Evolutionary conservation across 2,797 vertebrate genomes (phyloP).

Genomic region (Cossypha caffra): DNA sequence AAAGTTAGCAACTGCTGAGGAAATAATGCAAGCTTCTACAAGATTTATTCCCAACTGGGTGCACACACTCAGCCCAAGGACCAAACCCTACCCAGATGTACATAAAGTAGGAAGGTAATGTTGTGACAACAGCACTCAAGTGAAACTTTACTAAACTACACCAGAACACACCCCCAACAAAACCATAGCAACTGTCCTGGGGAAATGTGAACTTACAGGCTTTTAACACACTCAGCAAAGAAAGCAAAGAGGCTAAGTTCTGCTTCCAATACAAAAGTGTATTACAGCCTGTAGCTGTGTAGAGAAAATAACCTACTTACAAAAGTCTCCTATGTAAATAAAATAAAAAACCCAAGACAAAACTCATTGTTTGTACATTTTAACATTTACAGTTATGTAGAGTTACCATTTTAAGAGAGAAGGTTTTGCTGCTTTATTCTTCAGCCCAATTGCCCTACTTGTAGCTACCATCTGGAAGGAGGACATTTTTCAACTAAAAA

Average conservation of each 20-base stretch:
- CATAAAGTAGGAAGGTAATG: background rate
- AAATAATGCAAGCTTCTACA: background rate
- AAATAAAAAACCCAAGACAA: background rate
- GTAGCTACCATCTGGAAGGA: background rate
- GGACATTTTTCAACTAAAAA: background rate
- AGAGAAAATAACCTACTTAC: background rate
- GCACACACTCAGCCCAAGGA: background rate
- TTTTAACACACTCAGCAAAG: background rate
- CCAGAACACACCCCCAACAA: background rate
- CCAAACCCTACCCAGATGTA: background rate
- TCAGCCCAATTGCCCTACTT: slow-evolving; percentile 23
- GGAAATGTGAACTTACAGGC: background rate
- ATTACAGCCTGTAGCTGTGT: background rate
- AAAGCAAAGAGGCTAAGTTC: background rate
- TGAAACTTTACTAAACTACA: background rate
- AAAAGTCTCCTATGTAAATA: background rate
- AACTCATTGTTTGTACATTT: background rate
- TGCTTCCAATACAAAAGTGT: background rate
- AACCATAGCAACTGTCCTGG: background rate
- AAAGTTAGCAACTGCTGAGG: background rate
- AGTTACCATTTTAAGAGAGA: background rate
- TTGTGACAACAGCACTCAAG: background rate
- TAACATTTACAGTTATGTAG: fast-evolving
- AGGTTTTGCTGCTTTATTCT: background rate
- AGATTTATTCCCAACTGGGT: background rate